These are phyloP conservation scores for Trissolcus japonicus DNA, from an alignment of 2,888 invertebrate species.

Conservation along the genomic window DNA sequence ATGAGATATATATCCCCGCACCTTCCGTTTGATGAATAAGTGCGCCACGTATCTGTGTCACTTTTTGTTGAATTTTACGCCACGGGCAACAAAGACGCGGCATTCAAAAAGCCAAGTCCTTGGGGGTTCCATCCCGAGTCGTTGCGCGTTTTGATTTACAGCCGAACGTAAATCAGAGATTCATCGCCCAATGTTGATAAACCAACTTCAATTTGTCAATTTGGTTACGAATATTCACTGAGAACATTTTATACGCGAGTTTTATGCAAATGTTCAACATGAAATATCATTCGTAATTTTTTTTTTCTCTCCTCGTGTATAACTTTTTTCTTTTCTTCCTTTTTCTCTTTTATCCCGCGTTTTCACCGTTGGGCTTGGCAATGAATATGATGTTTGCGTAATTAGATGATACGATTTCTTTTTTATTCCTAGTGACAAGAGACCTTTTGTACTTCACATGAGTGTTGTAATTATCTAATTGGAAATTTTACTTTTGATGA, in stretches of 20 bases:
- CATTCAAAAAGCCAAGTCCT: conserved; percentile 50
- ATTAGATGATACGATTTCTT: conserved; percentile 20
- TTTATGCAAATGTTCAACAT: conserved; percentile 40
- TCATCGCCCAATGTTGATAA: conserved; percentile 45
- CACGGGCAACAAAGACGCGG: conserved; percentile 41
- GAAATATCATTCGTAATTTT: conserved; percentile 36
- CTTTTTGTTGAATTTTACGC: conserved; percentile 48
- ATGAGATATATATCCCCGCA: conserved; percentile 49
- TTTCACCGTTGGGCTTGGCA: neutral
- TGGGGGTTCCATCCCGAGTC: conserved; percentile 20
- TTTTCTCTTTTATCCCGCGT: conserved; percentile 2
- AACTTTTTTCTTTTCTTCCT: neutral
- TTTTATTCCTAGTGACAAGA: conserved; percentile 5
- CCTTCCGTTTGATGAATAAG: conserved; percentile 54
- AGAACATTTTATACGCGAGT: conserved; percentile 46
- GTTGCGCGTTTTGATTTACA: conserved; percentile 44
- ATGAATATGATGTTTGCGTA: conserved; percentile 30
- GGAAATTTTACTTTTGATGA: neutral
- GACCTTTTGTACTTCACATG: neutral
- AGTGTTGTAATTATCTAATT: conserved; percentile 18
- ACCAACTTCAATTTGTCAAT: conserved; percentile 51
- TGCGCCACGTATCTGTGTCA: conserved; percentile 49
- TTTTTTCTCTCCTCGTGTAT: neutral
- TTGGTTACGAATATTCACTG: conserved; percentile 50
- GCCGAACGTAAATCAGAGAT: conserved; percentile 37